Base-by-base conservation (phyloP, 2,888 invertebrate species). In the Stegophylla sp. region DNA sequence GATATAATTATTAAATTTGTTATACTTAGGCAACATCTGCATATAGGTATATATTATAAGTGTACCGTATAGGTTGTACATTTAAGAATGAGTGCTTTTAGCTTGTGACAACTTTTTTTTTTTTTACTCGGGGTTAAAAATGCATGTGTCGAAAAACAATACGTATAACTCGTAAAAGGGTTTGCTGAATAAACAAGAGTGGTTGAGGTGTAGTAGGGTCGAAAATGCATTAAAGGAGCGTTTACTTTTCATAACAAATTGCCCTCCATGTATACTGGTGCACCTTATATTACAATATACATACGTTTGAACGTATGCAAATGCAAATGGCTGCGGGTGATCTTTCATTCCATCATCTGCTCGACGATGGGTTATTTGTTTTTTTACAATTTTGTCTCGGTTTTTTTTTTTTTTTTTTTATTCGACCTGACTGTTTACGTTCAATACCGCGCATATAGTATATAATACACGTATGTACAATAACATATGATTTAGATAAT, bases 201-300 rank as follows among this genome's bases (percentile, higher is more conserved):
- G 53, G 64, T 63, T 34, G 63, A 76, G 64, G 75, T 76, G 64
- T 64, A 61, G 71, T 79, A 51, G 79, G 79, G 79, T 79, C 71
- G 79, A 71, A 79, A 79, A 79, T 71, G 61, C 79, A 79, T 79
- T 79, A 79, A 79, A 79, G 61, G 34, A 71, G 61, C 67, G 79
- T 79, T 79, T 79, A 79, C 79, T 79, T 79, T 79, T 79, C 69
- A 79, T 79, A 79, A 79, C 79, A 79, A 79, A 79, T 79, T 79
- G 71, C 79, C 69, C 79, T 79, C 48, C 48, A 71, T 79, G 7
- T 64, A 56, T 59, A 71, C 48, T 69, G 45, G 59, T 59, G 45
- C 51, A 71, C 79, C 63, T 63, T 71, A 61, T 69, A 79, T 79
- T 71, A 79, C 71, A 79, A 71, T 41, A 48, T 34, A 71, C 48